A percentile compares a stretch with the other conserved stretches of the same genome.
These are phyloP conservation scores for Alaudala cheleensis DNA, from an alignment of 2,113 vertebrate species.

Conservation along the genomic window DNA sequence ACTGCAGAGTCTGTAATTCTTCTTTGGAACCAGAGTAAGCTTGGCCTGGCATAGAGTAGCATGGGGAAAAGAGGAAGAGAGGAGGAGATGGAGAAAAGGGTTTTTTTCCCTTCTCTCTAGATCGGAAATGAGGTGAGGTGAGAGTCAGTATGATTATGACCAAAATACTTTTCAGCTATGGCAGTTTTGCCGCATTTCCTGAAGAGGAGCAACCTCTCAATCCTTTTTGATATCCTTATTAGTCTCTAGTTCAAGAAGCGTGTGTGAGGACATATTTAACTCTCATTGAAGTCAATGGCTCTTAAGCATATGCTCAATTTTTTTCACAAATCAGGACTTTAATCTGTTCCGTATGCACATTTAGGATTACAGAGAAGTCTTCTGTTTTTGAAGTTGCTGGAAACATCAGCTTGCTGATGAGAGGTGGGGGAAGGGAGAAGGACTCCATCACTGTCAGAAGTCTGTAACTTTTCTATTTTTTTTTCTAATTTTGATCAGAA, in stretches of 20 bases:
- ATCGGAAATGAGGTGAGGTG: background rate
- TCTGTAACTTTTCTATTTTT: background rate
- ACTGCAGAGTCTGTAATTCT: background rate
- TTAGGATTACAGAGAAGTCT: constrained; percentile 56
- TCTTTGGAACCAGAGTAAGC: background rate
- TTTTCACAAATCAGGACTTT: constrained; percentile 48
- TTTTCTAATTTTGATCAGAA: background rate
- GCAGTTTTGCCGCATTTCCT: constrained; percentile 16
- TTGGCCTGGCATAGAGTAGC: background rate
- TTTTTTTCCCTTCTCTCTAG: background rate
- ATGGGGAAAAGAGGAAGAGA: background rate
- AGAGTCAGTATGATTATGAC: background rate
- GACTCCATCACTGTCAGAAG: constrained; percentile 6
- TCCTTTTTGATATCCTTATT: constrained; percentile 43
- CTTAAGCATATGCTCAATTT: constrained; percentile 58
- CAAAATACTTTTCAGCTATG: background rate
- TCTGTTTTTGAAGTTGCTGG: constrained; percentile 57
- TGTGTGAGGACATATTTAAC: constrained; percentile 40
- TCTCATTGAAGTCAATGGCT: constrained; percentile 53
- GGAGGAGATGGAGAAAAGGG: background rate
- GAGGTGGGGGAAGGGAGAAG: constrained; percentile 36
- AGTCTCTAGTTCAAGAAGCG: constrained; percentile 23
- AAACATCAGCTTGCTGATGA: constrained; percentile 39
- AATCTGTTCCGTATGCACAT: constrained; percentile 66
- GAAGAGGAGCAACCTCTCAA: background rate